Evolutionary conservation across 1,140 invertebrate genomes (phyloP), one percentile per base, ranked within the genome.

Genomic region (Pinna nobilis): DNA sequence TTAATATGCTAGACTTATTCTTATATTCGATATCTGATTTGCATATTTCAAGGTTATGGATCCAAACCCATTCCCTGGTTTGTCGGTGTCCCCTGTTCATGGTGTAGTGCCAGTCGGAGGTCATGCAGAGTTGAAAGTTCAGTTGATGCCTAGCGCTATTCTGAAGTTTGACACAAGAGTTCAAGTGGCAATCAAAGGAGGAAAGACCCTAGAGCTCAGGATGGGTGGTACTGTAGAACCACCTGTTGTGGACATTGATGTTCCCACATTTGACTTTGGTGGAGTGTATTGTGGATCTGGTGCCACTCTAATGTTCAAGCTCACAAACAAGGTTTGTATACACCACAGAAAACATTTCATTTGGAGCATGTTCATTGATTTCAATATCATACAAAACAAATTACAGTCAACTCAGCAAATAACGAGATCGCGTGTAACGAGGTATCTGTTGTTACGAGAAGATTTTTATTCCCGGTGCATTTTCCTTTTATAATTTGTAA

Each of bases 91-190:
- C 25, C 88, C 88, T 11, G 69, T 84, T 9, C 82, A 87, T 79
- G 89, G 89, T 15, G 82, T 88, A 9, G 83, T 89, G 25, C 87
- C 88, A 50, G 84, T 88, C 11, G 87, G 88, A 18, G 88, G 87
- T 7, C 76, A 77, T 60, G 79, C 84, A 49, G 85, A 88, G 67
- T 64, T 90, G 7, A 77, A 78, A 30, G 79, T 88, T 7, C 66
- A 79, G 30, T 78, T 89, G 60, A 88, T 80, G 2, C 88, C 88
- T 39, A 74, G 82, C 37, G 83, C 84, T 20, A 80, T 89, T 41
- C 71, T 89, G 3, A 89, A 89, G 80, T 89, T 89, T 83, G 88
- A 89, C 73, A 86, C 87, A n/a, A 72, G 79, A 13, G 76, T 89
- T 35, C 80, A 86, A 49, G 79, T 89, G 35, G 77, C 85, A 35